A percentile compares a stretch with the other conserved stretches of the same genome.
These are phyloP conservation scores for Cavia aperea DNA, from an alignment of 2,113 vertebrate species.

Conservation along the genomic window DNA sequence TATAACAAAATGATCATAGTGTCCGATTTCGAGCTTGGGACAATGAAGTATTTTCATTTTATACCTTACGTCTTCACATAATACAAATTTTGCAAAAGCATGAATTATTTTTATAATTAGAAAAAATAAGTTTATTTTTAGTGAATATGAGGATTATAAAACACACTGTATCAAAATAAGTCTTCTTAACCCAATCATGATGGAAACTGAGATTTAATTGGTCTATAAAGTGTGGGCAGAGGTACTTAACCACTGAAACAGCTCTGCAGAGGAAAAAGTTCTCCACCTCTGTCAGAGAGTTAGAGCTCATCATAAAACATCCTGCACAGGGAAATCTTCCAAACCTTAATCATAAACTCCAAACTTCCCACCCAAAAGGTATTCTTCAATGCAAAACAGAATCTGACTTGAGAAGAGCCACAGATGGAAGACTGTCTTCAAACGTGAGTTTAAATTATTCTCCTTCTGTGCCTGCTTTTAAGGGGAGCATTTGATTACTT, in stretches of 20 bases:
- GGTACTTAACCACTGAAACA: background rate
- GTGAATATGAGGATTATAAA: background rate
- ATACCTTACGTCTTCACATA: background rate
- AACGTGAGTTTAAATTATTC: background rate
- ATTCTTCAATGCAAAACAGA: background rate
- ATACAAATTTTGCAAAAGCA: background rate
- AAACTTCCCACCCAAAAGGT: conserved; percentile 16
- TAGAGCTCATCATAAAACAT: background rate
- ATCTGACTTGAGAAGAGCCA: background rate
- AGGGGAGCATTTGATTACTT: background rate
- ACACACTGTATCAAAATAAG: background rate
- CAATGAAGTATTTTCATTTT: background rate
- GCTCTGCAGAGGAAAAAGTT: background rate
- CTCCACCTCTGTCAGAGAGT: background rate
- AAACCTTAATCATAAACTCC: conserved; percentile 19
- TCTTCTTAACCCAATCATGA: background rate
- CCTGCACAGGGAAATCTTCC: background rate
- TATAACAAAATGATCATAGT: background rate
- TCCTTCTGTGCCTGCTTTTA: conserved; percentile 14
- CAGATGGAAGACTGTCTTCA: background rate
- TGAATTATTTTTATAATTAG: conserved; percentile 6
- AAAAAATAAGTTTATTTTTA: background rate
- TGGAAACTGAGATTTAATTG: background rate
- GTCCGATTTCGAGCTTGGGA: background rate
- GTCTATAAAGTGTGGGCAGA: background rate